Evolutionary conservation across 1,140 invertebrate genomes (phyloP).

Genomic region (Drosophila lini): DNA sequence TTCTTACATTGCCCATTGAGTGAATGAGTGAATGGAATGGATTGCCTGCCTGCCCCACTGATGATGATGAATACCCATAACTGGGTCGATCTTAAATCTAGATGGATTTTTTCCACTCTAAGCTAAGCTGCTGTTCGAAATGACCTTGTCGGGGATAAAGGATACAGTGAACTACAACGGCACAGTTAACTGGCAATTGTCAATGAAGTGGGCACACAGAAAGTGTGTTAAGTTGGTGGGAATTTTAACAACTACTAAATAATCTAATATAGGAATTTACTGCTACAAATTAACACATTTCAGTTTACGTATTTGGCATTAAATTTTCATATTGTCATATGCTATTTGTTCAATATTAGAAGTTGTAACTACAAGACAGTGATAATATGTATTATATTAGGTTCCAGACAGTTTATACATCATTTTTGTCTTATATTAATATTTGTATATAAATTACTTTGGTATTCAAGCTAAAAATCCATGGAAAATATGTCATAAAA

Average conservation of each 20-base stretch:
- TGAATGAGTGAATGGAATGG: slow-evolving; percentile 14
- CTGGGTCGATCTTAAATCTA: slow-evolving; percentile 40
- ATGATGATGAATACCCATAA: slow-evolving; percentile 43
- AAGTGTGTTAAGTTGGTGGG: slow-evolving; percentile 22
- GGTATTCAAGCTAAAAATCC: not conserved
- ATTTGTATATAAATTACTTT: slow-evolving; percentile 1
- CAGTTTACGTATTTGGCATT: not conserved
- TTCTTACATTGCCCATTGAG: slow-evolving; percentile 13
- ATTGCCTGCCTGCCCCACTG: slow-evolving; percentile 9
- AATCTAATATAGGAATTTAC: not conserved
- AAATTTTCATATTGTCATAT: not conserved
- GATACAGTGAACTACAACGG: slow-evolving; percentile 14
- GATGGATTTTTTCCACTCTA: slow-evolving; percentile 25
- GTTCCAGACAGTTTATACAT: not conserved
- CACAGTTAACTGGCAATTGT: slow-evolving; percentile 5
- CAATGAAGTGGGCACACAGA: slow-evolving; percentile 21
- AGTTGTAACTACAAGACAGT: not conserved
- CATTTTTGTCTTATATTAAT: not conserved
- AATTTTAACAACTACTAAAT: slow-evolving; percentile 6
- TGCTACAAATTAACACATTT: slow-evolving; percentile 3
- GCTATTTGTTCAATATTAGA: not conserved
- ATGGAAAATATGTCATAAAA: slow-evolving; percentile 27
- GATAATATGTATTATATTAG: not conserved
- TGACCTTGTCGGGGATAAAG: slow-evolving; percentile 40
- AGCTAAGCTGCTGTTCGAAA: slow-evolving; percentile 16